These are phyloP conservation scores for Cephalopholis sonnerati DNA, from an alignment of 2,113 vertebrate genomes.

Conservation along the genomic window DNA sequence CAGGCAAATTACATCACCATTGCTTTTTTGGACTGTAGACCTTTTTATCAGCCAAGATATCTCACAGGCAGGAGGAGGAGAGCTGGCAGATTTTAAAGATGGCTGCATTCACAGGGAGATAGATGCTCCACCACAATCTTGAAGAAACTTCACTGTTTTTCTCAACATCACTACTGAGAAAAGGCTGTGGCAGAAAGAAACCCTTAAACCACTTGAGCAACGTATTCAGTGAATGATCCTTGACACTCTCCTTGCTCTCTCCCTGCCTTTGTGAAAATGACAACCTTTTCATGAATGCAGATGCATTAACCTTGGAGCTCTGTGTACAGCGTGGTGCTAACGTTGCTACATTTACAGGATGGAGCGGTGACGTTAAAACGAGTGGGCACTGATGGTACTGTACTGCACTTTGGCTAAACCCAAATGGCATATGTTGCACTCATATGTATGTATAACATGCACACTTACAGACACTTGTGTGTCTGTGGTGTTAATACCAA, in stretches of 20 bases:
- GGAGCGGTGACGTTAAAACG: neutral
- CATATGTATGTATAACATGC: conserved; percentile 61
- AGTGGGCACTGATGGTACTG: conserved; percentile 25
- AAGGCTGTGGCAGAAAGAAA: conserved; percentile 1
- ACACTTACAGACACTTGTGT: conserved; percentile 48
- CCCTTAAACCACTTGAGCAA: neutral
- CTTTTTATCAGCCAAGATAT: conserved; percentile 48
- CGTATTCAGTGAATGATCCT: conserved; percentile 13
- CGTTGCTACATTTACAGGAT: neutral
- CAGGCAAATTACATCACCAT: conserved; percentile 8
- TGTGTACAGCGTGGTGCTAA: neutral
- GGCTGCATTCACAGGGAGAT: conserved; percentile 12
- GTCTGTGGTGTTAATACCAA: conserved; percentile 53
- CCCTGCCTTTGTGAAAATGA: conserved; percentile 19
- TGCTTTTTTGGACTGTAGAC: conserved; percentile 17
- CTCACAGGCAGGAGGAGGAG: conserved; percentile 34
- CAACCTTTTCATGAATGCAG: conserved; percentile 23
- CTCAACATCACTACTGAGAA: conserved; percentile 19
- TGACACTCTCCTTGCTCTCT: conserved; percentile 30
- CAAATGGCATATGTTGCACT: conserved; percentile 59
- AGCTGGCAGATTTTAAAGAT: conserved; percentile 39
- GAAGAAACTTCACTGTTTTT: conserved; percentile 13
- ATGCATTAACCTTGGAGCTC: conserved; percentile 9
- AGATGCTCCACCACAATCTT: neutral
- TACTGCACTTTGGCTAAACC: conserved; percentile 21